Percentiles rank a stretch among this genome's conserved stretches.
Evolutionary conservation across 1,140 invertebrate species (phyloP).

Genomic region (Archivesica marissinica): DNA sequence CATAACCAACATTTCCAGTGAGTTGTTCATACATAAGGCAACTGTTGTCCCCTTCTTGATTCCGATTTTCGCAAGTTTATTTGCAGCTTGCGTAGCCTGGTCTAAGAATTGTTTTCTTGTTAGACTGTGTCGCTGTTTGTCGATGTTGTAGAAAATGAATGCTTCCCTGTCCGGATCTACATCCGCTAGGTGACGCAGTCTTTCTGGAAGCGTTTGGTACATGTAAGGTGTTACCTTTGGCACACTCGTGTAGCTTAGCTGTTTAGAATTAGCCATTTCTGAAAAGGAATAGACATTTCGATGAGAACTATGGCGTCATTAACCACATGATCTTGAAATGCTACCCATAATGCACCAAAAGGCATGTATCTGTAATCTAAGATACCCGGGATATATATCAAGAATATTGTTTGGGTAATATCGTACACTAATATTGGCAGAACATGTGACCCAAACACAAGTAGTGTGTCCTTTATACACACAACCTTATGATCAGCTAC

Average conservation of each 20-base stretch:
- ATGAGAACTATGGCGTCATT: no score
- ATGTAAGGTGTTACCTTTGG: not conserved
- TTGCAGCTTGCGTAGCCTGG: not conserved
- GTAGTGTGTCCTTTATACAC: no score
- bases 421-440: no score
- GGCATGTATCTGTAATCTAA: no score
- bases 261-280: not conserved
- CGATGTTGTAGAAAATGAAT: conserved; percentile 32
- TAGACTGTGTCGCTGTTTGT: not conserved
- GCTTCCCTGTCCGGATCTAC: conserved; percentile 31
- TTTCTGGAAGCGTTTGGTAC: conserved; percentile 27
- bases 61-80: conserved; percentile 21
- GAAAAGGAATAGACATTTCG: no score
- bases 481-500: no score
- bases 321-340: no score
- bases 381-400: no score
- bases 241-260: conserved; percentile 22
- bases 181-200: conserved; percentile 3
- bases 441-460: no score
- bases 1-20: conserved; percentile 30
- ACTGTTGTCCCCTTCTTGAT: conserved; percentile 23
- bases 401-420: no score
- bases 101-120: conserved; percentile 39
- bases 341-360: no score
- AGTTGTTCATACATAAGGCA: conserved; percentile 36